These are phyloP conservation scores for Nannoperca obscura DNA, from an alignment of 2,797 vertebrate species.

Conservation along the genomic window DNA sequence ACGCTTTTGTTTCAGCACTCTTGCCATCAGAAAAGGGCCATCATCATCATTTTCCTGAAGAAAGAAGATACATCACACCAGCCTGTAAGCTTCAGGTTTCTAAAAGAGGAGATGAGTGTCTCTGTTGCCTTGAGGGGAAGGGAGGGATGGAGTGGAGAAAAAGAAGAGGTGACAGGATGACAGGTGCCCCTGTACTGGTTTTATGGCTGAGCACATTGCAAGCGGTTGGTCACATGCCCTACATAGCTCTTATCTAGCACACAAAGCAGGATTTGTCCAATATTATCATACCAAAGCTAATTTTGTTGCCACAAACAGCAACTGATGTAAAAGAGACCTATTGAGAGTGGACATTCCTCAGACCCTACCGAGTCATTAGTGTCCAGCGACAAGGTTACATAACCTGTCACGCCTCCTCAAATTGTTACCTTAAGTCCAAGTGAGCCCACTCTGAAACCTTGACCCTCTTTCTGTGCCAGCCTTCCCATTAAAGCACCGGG, in stretches of 20 bases:
- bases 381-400: constrained; percentile 68
- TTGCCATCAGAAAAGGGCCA: background rate
- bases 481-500: constrained; percentile 66
- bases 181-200: constrained; percentile 32
- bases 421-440: constrained; percentile 77
- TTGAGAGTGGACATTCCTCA: constrained; percentile 75
- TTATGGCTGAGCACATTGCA: constrained; percentile 41
- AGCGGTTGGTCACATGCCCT: constrained; percentile 61
- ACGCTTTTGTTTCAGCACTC: background rate
- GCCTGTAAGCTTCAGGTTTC: constrained; percentile 8
- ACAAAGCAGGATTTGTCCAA: constrained; percentile 70
- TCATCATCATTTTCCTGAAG: background rate
- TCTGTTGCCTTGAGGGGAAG: constrained; percentile 21
- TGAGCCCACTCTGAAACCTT: constrained; percentile 49
- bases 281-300: constrained; percentile 63
- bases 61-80: background rate
- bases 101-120: constrained; percentile 21
- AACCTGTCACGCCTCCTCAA: constrained; percentile 73
- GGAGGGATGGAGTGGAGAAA: constrained; percentile 12
- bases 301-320: constrained; percentile 75
- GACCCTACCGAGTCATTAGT: constrained; percentile 61
- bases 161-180: constrained; percentile 30
- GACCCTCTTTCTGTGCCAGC: constrained; percentile 63
- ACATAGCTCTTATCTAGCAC: constrained; percentile 46
- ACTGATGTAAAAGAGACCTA: constrained; percentile 70